Evolutionary conservation across 2,797 vertebrate genomes (phyloP).

Genomic region (Cyclopterus lumpus): DNA sequence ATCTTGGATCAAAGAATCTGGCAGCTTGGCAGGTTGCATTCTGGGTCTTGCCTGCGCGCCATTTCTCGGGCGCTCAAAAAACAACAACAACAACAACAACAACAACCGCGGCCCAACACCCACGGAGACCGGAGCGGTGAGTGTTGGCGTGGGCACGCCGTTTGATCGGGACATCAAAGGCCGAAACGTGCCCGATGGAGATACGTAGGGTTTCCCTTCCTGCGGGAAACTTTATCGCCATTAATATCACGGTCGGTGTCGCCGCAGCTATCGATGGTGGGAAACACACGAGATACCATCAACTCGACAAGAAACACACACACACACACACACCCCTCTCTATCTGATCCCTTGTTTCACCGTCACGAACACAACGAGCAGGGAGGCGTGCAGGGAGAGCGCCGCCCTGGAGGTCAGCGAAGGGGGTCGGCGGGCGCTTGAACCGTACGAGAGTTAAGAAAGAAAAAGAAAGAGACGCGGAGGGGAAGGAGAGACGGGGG

Average conservation of each 20-base stretch:
- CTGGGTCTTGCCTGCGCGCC: slow-evolving; percentile 70
- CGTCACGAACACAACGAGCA: slow-evolving; percentile 21
- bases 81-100: not conserved
- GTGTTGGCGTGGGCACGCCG: slow-evolving; percentile 61
- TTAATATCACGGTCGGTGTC: slow-evolving; percentile 65
- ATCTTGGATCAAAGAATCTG: slow-evolving; percentile 82
- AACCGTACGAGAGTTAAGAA: slow-evolving; percentile 16
- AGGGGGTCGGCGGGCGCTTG: slow-evolving; percentile 32
- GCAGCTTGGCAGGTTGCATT: slow-evolving; percentile 74
- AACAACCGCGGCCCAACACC: slow-evolving; percentile 53
- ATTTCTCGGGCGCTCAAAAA: slow-evolving; percentile 57
- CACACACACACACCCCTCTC: slow-evolving; percentile 59
- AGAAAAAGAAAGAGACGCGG: slow-evolving; percentile 10
- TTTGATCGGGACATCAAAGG: slow-evolving; percentile 81
- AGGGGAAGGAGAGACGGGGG: not conserved
- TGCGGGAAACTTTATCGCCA: slow-evolving; percentile 51
- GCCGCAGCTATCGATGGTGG: slow-evolving; percentile 63
- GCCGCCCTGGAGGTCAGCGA: slow-evolving; percentile 46
- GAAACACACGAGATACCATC: slow-evolving; percentile 69
- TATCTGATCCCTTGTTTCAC: slow-evolving; percentile 78
- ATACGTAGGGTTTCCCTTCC: slow-evolving; percentile 53
- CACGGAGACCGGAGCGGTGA: slow-evolving; percentile 46
- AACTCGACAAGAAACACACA: slow-evolving; percentile 36
- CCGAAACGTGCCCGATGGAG: slow-evolving; percentile 62
- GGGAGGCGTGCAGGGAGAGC: slow-evolving; percentile 8